phyloP scores from a whole-genome alignment of 2,888 invertebrate genomes.

The Cryptocephalus moraei region DNA sequence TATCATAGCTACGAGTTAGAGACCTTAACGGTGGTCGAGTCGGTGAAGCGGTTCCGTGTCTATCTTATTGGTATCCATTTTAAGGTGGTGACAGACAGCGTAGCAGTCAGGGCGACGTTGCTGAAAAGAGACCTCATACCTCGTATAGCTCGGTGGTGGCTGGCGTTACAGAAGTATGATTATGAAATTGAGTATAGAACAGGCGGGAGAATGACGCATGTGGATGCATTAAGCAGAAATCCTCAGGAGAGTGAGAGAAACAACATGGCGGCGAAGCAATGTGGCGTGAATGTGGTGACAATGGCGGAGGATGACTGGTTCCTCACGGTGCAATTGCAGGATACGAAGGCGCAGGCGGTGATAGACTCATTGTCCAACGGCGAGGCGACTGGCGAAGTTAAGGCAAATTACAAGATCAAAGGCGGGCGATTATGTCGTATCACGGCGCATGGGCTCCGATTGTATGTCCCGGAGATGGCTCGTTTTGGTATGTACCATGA shows the following conservation, averaged over 20 bases:
- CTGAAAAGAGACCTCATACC: constrained; percentile 11
- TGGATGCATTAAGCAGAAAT: constrained; percentile 6
- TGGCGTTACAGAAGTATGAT: constrained; percentile 14
- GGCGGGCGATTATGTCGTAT: constrained; percentile 12
- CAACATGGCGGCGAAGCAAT: too few species aligned
- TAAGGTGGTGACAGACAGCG: too few species aligned
- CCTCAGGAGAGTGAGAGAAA: not conserved
- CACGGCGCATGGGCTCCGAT: constrained; percentile 3
- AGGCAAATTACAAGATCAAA: constrained; percentile 5
- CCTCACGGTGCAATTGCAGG: constrained; percentile 15
- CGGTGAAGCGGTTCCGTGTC: too few species aligned
- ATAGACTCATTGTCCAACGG: constrained; percentile 3
- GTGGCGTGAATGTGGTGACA: constrained; percentile 1
- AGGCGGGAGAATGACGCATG: constrained; percentile 9
- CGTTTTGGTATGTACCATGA: constrained; percentile 13
- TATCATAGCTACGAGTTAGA: too few species aligned
- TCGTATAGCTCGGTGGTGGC: constrained; percentile 11
- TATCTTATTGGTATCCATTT: too few species aligned
- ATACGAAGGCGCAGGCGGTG: constrained; percentile 9
- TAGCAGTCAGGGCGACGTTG: constrained; percentile 14
- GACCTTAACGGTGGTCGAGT: too few species aligned
- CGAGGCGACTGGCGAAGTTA: constrained; percentile 6
- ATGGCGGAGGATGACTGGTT: constrained; percentile 18
- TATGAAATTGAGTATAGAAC: too few species aligned
- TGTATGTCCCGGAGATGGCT: constrained; percentile 4